Percentiles rank a stretch among this genome's conserved stretches.
These are phyloP conservation scores for Crossocerus cetratus DNA, from an alignment of 2,888 invertebrate species.

Conservation along the genomic window DNA sequence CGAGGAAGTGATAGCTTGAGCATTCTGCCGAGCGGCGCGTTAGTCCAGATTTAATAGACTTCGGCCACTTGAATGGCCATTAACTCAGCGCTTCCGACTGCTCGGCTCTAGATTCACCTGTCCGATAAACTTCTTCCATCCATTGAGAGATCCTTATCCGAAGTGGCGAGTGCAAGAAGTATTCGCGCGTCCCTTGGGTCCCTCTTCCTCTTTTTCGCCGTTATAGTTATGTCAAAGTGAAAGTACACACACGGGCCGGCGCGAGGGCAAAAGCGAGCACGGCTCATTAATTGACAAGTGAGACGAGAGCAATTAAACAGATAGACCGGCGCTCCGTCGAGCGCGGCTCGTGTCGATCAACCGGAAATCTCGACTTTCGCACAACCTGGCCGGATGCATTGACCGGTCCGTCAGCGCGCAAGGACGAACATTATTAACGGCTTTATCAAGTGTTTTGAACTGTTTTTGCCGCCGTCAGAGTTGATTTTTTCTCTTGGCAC, in stretches of 20 bases:
- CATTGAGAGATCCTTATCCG: constrained; percentile 8
- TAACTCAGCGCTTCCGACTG: not conserved
- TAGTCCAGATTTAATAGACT: not conserved
- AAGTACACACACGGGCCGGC: constrained; percentile 34
- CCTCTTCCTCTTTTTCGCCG: constrained; percentile 33
- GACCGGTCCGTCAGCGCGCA: constrained; percentile 5
- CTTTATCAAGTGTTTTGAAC: constrained; percentile 8
- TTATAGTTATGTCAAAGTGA: constrained; percentile 47
- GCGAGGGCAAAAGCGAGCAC: constrained; percentile 22
- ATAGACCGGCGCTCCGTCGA: constrained; percentile 13
- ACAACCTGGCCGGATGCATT: constrained; percentile 43
- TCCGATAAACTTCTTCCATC: not conserved
- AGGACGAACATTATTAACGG: constrained; percentile 41
- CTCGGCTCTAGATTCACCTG: not conserved
- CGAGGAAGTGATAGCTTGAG: no score
- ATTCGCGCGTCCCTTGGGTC: not conserved
- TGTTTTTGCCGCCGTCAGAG: not conserved
- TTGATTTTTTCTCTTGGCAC: constrained; percentile 19
- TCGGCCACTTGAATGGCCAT: not conserved
- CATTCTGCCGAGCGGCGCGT: not conserved
- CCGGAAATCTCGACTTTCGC: constrained; percentile 58
- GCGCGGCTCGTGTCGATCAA: constrained; percentile 17
- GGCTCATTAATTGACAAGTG: constrained; percentile 39
- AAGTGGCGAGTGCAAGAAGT: constrained; percentile 2
- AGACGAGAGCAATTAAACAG: constrained; percentile 42